Evolutionary conservation across 2,113 vertebrate species (phyloP), one percentile per base, ranked within the genome.

Genomic region (Chionis minor): DNA sequence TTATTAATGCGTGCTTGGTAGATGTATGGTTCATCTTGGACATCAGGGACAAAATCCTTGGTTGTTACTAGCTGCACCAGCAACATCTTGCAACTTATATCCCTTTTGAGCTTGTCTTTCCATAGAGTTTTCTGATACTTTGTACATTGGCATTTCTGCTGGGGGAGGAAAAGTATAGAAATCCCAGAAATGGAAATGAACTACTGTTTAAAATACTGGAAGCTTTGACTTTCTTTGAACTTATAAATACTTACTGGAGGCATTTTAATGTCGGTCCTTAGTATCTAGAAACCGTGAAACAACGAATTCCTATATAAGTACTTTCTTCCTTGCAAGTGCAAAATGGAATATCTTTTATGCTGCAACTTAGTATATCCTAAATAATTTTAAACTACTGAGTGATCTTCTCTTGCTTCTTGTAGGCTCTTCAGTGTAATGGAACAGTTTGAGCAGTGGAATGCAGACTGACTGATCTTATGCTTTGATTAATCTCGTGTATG

Each of bases 331-430:
- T 90, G 30, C 47, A 85, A 79, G 38, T 27, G 63, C 38, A 89
- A 52, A 87, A 84, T 62, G n/a, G 80, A 93, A 73, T 86, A 17
- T 87, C n/a, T 69, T 51, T 52, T 65, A 59, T 52, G 56, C 8
- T 52, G 63, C 87, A 69, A 49, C 56, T 91, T 59, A 59, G 35
- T 32, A 35, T 62, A 75, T 58, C 45, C 52, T 55, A 88, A 89
- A 88, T 84, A 8, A 84, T 80, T 96, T 94, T 42, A 93, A 91
- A 49, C n/a, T 75, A 33, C 52, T 86, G 84, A 96, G 84, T 92
- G 56, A 82, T 81, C 86, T 94, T 81, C n/a, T 85, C 65, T 84
- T 66, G 52, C 67, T 81, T 90, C 63, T 73, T 86, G 40, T 54
- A n/a, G 49, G 42, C 23, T 96, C 21, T 78, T 81, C 69, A 49